Evolutionary conservation across 2,797 vertebrate species (phyloP).

Genomic region (Myotis pilosus): DNA sequence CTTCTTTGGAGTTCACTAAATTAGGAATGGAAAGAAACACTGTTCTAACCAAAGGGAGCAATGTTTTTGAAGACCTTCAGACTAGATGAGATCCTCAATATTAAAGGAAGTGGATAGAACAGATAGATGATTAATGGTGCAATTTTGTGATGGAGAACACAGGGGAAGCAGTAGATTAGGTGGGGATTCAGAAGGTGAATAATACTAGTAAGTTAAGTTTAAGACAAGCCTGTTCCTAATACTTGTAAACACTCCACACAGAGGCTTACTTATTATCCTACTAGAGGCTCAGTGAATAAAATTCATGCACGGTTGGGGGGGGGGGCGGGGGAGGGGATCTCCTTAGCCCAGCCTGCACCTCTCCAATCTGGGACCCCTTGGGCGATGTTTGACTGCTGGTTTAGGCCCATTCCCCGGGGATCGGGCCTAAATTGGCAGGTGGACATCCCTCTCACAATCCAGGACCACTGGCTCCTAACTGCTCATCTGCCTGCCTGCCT

Average conservation of each 20-base stretch:
- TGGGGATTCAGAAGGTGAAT: neutral
- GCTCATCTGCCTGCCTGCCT: too few species aligned
- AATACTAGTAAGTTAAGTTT: neutral
- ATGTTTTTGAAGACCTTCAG: neutral
- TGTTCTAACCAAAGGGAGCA: neutral
- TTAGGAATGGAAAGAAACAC: neutral
- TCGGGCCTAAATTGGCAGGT: too few species aligned
- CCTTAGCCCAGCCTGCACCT: too few species aligned
- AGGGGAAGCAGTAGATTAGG: neutral
- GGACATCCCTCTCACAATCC: too few species aligned
- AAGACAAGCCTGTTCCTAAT: neutral
- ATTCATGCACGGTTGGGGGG: accelerated
- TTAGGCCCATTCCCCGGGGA: too few species aligned
- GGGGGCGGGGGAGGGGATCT: accelerated
- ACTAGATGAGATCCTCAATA: neutral
- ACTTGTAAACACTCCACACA: neutral
- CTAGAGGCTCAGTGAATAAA: too few species aligned
- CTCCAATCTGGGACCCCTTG: too few species aligned
- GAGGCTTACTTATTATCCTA: neutral
- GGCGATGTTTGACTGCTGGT: too few species aligned
- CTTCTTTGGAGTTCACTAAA: neutral
- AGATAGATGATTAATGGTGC: neutral
- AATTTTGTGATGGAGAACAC: neutral
- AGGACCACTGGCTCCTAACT: too few species aligned
- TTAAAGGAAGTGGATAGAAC: neutral